Evolutionary conservation across 2,888 invertebrate genomes (phyloP).

Genomic region (Teleiodes luculella): DNA sequence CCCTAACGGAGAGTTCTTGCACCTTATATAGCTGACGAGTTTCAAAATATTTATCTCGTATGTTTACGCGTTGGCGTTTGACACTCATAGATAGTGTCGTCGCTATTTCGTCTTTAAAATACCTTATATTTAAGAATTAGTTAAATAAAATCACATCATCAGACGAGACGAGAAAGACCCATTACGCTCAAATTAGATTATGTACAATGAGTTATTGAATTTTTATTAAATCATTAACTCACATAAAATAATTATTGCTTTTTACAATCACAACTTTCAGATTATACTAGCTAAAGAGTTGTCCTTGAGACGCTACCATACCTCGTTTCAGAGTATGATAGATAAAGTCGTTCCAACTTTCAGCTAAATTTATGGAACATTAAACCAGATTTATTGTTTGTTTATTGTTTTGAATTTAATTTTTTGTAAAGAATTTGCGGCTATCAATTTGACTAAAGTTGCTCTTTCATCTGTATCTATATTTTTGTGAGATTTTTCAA

Average conservation of each 20-base stretch:
- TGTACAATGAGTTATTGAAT: too few species aligned
- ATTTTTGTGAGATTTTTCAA: not conserved
- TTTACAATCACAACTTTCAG: not conserved
- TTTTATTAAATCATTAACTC: too few species aligned
- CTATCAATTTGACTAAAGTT: slow-evolving; percentile 11
- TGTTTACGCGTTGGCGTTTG: slow-evolving; percentile 5
- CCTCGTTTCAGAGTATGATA: slow-evolving; percentile 18
- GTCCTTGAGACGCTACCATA: slow-evolving; percentile 28
- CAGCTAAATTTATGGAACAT: slow-evolving; percentile 47
- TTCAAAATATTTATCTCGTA: slow-evolving; percentile 3
- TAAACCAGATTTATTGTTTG: slow-evolving; percentile 51
- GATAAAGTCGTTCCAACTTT: slow-evolving; percentile 34
- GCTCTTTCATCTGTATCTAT: slow-evolving; percentile 6
- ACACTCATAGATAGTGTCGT: not conserved
- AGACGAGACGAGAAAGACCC: too few species aligned
- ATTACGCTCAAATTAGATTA: too few species aligned
- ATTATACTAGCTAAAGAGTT: not conserved
- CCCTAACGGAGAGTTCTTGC: slow-evolving; percentile 11
- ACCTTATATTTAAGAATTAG: too few species aligned
- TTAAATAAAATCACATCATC: too few species aligned
- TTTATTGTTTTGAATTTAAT: slow-evolving; percentile 47
- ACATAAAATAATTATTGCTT: too few species aligned
- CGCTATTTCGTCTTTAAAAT: not conserved
- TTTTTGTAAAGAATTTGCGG: slow-evolving; percentile 19
- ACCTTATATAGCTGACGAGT: slow-evolving; percentile 7